phyloP scores from a whole-genome alignment of 2,888 invertebrate genomes.

The Adineta ricciae region DNA sequence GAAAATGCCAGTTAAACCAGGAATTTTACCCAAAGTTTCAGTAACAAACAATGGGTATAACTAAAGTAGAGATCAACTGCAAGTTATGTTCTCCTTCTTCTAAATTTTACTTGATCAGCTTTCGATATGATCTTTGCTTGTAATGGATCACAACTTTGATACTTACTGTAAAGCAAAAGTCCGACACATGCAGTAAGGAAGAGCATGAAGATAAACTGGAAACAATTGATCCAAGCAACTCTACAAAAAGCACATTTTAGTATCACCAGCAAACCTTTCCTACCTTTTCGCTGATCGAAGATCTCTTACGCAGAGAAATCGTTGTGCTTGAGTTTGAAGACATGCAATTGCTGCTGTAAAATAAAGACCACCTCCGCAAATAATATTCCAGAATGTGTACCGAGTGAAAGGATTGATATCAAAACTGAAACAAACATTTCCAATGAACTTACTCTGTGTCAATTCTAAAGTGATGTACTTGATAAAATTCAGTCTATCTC shows the following conservation, averaged over 20 bases:
- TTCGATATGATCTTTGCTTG: neutral
- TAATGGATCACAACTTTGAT: neutral
- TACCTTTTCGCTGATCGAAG: constrained; percentile 59
- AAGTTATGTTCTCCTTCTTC: neutral
- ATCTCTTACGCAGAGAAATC: constrained; percentile 73
- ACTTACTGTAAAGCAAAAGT: neutral
- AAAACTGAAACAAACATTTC: constrained; percentile 24
- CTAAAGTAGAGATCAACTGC: too few species aligned
- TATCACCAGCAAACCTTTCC: neutral
- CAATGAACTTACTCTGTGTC: too few species aligned
- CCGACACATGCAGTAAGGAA: neutral
- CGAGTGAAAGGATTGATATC: constrained; percentile 63
- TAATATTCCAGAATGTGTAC: constrained; percentile 74
- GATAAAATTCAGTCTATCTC: too few species aligned
- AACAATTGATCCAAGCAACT: neutral
- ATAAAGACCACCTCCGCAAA: constrained; percentile 75
- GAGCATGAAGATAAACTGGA: neutral
- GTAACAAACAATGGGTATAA: constrained; percentile 72
- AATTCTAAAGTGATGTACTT: too few species aligned
- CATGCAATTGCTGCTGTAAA: constrained; percentile 84
- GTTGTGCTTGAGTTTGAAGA: constrained; percentile 83
- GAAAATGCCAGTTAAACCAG: constrained; percentile 78
- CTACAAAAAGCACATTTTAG: neutral
- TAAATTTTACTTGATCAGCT: neutral
- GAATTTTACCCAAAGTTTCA: constrained; percentile 63